Percentiles rank a stretch among this genome's conserved stretches.
These are phyloP conservation scores for Hemiscyllium ocellatum DNA, from an alignment of 2,113 vertebrate species.

Conservation along the genomic window DNA sequence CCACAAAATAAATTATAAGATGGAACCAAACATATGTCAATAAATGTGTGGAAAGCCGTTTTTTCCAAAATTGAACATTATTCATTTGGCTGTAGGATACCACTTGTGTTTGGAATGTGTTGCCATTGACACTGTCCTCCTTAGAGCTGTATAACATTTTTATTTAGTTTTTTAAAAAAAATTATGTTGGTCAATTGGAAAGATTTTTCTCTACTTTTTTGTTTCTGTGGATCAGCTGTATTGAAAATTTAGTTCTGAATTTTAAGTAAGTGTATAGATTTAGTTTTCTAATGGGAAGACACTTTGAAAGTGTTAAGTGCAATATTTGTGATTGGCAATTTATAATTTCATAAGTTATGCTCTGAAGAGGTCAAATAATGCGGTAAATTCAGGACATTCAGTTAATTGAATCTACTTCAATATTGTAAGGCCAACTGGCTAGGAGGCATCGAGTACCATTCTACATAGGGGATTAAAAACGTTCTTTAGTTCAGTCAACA, in stretches of 20 bases:
- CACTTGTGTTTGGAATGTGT: background rate
- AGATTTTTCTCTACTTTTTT: background rate
- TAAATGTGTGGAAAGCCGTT: background rate
- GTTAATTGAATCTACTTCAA: background rate
- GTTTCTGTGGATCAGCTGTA: background rate
- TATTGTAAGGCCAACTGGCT: background rate
- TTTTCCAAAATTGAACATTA: background rate
- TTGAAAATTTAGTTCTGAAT: background rate
- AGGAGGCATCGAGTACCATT: background rate
- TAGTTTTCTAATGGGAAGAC: background rate
- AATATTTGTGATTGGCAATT: background rate
- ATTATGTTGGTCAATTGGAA: background rate
- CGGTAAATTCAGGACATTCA: background rate
- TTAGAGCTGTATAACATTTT: background rate
- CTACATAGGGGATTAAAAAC: background rate
- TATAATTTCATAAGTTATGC: background rate
- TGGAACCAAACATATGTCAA: background rate
- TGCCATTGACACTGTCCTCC: background rate
- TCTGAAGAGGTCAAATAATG: background rate
- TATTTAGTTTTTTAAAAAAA: background rate
- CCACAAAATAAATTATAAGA: background rate
- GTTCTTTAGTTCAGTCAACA: background rate
- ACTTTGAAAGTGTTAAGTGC: background rate
- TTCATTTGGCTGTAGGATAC: background rate
- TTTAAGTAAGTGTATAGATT: background rate